Evolutionary conservation across 2,888 invertebrate genomes (phyloP).

Genomic region (Tribolium freemani): DNA sequence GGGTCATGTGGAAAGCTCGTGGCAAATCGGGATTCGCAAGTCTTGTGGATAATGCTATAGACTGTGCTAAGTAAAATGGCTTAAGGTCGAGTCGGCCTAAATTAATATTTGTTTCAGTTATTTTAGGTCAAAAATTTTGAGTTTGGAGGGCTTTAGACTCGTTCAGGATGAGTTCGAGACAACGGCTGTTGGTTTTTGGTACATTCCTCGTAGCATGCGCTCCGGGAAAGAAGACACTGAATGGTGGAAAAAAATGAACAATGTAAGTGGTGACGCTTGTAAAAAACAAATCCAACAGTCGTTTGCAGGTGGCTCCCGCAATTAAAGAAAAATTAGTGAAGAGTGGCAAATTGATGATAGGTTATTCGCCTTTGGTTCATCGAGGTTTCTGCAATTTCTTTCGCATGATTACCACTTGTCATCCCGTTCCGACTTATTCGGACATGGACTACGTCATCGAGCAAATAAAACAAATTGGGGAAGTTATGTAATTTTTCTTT

Average conservation of each 20-base stretch:
- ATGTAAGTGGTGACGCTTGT: conserved; percentile 28
- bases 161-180: conserved; percentile 78
- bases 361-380: conserved; percentile 78
- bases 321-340: conserved; percentile 80
- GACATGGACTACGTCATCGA: conserved; percentile 77
- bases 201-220: conserved; percentile 74
- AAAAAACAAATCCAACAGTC: conserved; percentile 41
- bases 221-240: conserved; percentile 65
- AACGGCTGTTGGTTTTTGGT: conserved; percentile 94
- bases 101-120: conserved; percentile 62
- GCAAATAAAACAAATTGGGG: conserved; percentile 76
- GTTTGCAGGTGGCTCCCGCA: conserved; percentile 74
- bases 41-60: conserved; percentile 77
- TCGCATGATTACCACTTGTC: conserved; percentile 81
- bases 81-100: background rate
- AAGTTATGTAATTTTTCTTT: conserved; percentile 53
- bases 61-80: conserved; percentile 68
- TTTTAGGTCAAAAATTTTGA: conserved; percentile 71
- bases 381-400: conserved; percentile 81
- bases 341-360: conserved; percentile 80
- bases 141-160: conserved; percentile 74
- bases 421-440: conserved; percentile 73
- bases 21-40: conserved; percentile 74
- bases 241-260: conserved; percentile 68
- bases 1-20: conserved; percentile 92